Conservation (phyloP, 92 coral and sea anemone species). For the Actinostola sp. region DNA sequence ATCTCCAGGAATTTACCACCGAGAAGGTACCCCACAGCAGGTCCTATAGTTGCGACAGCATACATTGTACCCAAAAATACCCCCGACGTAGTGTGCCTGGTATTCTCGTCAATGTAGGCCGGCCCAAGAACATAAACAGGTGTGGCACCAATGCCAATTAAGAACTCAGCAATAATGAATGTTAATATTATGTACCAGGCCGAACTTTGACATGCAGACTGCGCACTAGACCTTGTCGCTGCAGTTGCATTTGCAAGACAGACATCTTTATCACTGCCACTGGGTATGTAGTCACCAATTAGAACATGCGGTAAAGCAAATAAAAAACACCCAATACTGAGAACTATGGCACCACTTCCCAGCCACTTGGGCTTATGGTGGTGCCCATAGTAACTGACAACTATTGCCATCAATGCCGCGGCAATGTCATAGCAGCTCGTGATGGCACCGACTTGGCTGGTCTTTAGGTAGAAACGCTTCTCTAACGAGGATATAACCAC, state of each 20-base stretch:
- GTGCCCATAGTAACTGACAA: constrained; percentile 96
- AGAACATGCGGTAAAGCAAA: constrained; percentile 93
- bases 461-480: constrained; percentile 81
- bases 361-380: constrained; percentile 96
- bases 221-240: constrained; percentile 19
- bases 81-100: constrained; percentile 82
- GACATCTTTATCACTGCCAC: constrained; percentile 60
- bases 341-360: constrained; percentile 80
- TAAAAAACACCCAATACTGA: constrained; percentile 86
- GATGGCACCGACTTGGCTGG: constrained; percentile 78
- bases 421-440: constrained; percentile 89
- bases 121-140: constrained; percentile 93
- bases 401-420: constrained; percentile 78
- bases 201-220: constrained; percentile 64
- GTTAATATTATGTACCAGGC: constrained; percentile 86
- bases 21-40: constrained; percentile 85
- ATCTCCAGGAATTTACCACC: constrained; percentile 84
- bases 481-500: constrained; percentile 94
- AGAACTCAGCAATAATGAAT: constrained; percentile 86
- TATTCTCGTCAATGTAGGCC: constrained; percentile 89
- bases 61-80: constrained; percentile 88
- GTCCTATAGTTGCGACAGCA: constrained; percentile 86
- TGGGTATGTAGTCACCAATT: constrained; percentile 72
- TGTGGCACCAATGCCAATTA: constrained; percentile 96
- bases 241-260: constrained; percentile 48